These are phyloP conservation scores for Vireo griseus DNA, from an alignment of 2,797 vertebrate genomes.

Conservation along the genomic window DNA sequence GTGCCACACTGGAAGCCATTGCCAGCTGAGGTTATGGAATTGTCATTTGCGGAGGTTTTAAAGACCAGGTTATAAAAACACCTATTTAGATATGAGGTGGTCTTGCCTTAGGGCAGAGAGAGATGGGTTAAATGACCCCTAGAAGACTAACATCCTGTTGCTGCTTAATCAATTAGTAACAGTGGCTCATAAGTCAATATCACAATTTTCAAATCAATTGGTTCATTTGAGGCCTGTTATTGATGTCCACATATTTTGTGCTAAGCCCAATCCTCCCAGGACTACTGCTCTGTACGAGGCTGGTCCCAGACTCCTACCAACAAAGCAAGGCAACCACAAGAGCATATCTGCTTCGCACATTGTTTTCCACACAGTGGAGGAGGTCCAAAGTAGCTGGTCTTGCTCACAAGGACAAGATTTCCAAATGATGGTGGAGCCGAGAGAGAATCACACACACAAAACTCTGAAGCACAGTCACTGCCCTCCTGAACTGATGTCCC, in stretches of 20 bases:
- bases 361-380: not conserved
- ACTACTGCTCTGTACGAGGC: not conserved
- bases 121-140: not conserved
- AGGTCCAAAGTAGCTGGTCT: not conserved
- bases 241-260: accelerated
- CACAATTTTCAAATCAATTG: not conserved
- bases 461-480: not conserved
- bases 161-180: not conserved
- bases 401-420: not conserved
- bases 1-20: not conserved
- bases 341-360: not conserved
- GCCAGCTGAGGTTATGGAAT: not conserved
- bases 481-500: not conserved
- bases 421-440: not conserved
- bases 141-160: not conserved
- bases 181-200: not conserved
- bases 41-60: not conserved
- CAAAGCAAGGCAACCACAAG: not conserved
- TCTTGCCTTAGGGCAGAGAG: not conserved
- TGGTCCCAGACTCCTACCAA: not conserved
- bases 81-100: not conserved
- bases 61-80: not conserved
- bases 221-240: not conserved
- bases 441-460: not conserved
- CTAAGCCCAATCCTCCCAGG: not conserved